Percentiles rank a stretch among this genome's conserved stretches.
Conservation (phyloP, 2,888 invertebrate genomes). For the Euproctis similis region DNA sequence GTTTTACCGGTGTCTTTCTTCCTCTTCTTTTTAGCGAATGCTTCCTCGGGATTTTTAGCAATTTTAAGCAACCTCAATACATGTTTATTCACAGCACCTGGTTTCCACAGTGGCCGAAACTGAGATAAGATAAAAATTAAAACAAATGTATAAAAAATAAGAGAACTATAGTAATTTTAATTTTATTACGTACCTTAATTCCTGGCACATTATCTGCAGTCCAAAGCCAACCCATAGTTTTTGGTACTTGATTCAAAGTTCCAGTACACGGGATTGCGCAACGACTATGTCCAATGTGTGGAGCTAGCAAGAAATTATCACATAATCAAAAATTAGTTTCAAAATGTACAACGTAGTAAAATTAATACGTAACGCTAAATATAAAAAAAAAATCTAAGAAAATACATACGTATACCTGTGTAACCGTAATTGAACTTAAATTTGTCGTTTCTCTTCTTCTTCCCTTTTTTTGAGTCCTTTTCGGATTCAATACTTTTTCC, state of each 20-base stretch:
- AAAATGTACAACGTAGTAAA: not conserved
- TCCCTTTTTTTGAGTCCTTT: conserved; percentile 43
- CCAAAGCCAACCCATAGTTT: conserved; percentile 70
- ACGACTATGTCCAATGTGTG: conserved; percentile 60
- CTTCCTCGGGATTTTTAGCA: conserved; percentile 50
- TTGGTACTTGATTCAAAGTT: conserved; percentile 49
- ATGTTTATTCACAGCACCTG: conserved; percentile 61
- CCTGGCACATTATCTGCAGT: conserved; percentile 57
- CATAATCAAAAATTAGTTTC: conserved; percentile 1
- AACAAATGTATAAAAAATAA: conserved; percentile 17
- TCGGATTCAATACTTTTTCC: conserved; percentile 45
- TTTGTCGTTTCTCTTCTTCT: conserved; percentile 46
- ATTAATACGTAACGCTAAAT: not conserved
- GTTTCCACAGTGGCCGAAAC: conserved; percentile 63
- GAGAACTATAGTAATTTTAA: conserved; percentile 3
- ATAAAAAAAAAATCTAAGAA: conserved; percentile 15
- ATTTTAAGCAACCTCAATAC: conserved; percentile 52
- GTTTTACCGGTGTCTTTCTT: conserved; percentile 34
- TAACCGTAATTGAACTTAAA: conserved; percentile 67
- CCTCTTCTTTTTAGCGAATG: conserved; percentile 48
- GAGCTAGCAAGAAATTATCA: conserved; percentile 36
- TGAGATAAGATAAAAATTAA: conserved; percentile 40
- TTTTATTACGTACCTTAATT: conserved; percentile 42
- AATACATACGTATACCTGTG: conserved; percentile 70
- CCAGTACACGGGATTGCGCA: conserved; percentile 53